These are phyloP conservation scores for Amblyraja radiata DNA, from an alignment of 2,797 vertebrate genomes.

Conservation along the genomic window DNA sequence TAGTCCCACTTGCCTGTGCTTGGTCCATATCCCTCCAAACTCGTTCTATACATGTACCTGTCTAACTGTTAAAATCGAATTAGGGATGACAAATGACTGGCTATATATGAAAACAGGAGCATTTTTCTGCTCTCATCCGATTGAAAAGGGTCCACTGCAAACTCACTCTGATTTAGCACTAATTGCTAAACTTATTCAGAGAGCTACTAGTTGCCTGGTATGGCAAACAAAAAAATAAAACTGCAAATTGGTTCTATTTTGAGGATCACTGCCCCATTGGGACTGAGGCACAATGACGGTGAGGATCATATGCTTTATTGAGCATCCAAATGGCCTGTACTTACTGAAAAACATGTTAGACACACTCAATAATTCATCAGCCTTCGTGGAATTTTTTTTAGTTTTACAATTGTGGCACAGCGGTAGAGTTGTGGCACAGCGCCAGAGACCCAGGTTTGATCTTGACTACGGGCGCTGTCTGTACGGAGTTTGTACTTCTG, in stretches of 20 bases:
- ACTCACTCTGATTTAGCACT: background rate
- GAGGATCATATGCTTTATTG: background rate
- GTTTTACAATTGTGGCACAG: background rate
- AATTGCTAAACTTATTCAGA: background rate
- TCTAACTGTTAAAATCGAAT: background rate
- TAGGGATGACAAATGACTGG: background rate
- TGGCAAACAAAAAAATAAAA: background rate
- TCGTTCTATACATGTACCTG: background rate
- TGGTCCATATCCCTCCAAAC: no score
- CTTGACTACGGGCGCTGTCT: no score
- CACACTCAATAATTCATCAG: background rate
- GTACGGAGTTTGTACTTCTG: no score
- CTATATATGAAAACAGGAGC: background rate
- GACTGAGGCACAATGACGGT: background rate
- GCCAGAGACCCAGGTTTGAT: no score
- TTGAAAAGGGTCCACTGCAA: background rate
- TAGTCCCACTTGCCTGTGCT: no score
- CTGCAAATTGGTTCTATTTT: background rate
- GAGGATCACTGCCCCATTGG: background rate
- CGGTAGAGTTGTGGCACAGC: no score
- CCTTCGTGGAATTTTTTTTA: background rate
- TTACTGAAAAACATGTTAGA: background rate
- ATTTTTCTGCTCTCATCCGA: background rate
- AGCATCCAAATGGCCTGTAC: background rate
- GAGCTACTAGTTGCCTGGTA: background rate